These are phyloP conservation scores for Alosa sapidissima DNA, from an alignment of 2,797 vertebrate genomes.

Conservation along the genomic window DNA sequence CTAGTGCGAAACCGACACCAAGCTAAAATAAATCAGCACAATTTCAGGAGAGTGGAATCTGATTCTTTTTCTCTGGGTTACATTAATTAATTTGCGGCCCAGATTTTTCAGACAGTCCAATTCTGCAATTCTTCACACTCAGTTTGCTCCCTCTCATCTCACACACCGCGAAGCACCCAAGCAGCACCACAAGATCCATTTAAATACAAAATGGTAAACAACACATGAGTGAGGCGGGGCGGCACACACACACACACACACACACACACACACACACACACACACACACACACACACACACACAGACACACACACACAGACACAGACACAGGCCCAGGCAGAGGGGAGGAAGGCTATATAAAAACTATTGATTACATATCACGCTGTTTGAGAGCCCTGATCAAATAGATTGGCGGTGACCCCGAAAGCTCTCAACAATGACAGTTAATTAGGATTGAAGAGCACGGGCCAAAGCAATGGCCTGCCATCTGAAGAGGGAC, in stretches of 20 bases:
- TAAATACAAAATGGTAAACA: slow-evolving; percentile 55
- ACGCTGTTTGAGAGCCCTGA: slow-evolving; percentile 46
- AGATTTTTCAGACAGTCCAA: slow-evolving; percentile 62
- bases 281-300: not conserved
- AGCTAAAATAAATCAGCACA: slow-evolving; percentile 45
- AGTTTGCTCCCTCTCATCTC: slow-evolving; percentile 60
- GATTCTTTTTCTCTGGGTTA: slow-evolving; percentile 51
- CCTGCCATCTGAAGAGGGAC: slow-evolving; percentile 48
- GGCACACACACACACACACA: not conserved
- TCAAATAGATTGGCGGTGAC: slow-evolving; percentile 51
- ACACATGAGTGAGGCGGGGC: slow-evolving; percentile 44
- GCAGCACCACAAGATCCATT: slow-evolving; percentile 55
- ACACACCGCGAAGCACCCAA: slow-evolving; percentile 47
- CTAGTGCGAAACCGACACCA: slow-evolving; percentile 35
- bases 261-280: not conserved
- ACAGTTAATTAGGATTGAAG: slow-evolving; percentile 58
- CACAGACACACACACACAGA: not conserved
- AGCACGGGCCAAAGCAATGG: slow-evolving; percentile 46
- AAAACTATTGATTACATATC: slow-evolving; percentile 45
- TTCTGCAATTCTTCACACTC: slow-evolving; percentile 56
- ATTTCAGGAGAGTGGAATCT: slow-evolving; percentile 45
- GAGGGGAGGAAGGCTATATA: not conserved
- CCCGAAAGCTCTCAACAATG: slow-evolving; percentile 44
- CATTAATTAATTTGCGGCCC: slow-evolving; percentile 65
- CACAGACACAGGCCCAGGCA: not conserved